Base-by-base conservation (phyloP, 2,113 vertebrate genomes). In the Melanerpes aurifrons region DNA sequence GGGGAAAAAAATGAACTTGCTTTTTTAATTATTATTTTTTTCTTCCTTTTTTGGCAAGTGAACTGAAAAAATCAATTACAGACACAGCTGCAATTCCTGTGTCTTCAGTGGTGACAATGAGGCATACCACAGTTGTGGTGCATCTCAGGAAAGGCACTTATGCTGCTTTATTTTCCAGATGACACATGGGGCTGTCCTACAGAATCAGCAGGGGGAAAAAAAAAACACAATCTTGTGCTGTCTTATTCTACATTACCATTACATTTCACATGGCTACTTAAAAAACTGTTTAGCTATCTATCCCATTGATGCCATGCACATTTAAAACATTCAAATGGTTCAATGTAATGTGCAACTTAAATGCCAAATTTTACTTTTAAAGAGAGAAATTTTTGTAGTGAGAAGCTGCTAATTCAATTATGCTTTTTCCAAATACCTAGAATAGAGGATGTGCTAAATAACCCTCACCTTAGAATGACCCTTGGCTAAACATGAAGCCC, bases 61-160 rank as follows among this genome's bases (percentile, higher is more conserved):
- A 93, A 93, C 32, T 69, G 68, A 94, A 96, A 45, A 96, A 94
- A 96, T 92, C 86, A 95, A 93, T 94, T 95, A 83, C 70, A 82
- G 86, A 75, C 95, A 82, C 70, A 93, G 92, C 50, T 89, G 93
- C 88, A 69, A 90, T 58, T 93, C n/a, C 82, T 83, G 45, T 79
- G 69, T 94, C 89, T 62, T 95, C 85, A 59, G n/a, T 73, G 45
- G 58, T 88, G 70, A 90, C 85, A 83, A 77, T 57, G 57, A 94
- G 56, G 64, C 50, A 83, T 43, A 62, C 66, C 67, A 86, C 45
- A 53, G 76, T 69, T 75, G 62, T 54, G 43, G 47, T 57, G 5
- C 70, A 77, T 72, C 82, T 94, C 72, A 86, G 54, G 50, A 94
- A 94, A 86, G 76, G 45, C 45, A 53, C 11, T 93, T 87, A 81